Conservation (phyloP, 35 echinoderm and acorn worm genomes). For the Lytechinus variegatus region DNA sequence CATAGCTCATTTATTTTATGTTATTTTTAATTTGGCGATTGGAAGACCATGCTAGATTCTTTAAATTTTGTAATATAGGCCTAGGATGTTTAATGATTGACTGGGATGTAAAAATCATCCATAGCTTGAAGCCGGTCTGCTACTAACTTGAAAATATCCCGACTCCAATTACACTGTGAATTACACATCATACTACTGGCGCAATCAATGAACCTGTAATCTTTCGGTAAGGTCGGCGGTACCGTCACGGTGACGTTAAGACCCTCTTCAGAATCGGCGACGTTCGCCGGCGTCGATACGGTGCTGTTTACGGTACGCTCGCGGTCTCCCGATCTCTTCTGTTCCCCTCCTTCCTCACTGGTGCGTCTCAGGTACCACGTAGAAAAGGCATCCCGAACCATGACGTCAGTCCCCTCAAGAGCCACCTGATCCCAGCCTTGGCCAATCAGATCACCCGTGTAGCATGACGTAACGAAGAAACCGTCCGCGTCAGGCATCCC, state of each 20-base stretch:
- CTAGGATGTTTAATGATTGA: background rate
- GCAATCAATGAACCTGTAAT: slow-evolving; percentile 21
- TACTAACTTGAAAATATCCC: background rate
- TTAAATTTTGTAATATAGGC: too few relatives aligned
- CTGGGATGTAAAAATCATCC: slow-evolving; percentile 31
- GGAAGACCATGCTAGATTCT: background rate
- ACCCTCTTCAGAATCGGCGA: background rate
- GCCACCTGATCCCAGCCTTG: slow-evolving; percentile 14
- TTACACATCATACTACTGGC: background rate
- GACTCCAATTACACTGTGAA: slow-evolving; percentile 16
- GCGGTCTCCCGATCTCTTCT: background rate
- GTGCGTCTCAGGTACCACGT: slow-evolving; percentile 53
- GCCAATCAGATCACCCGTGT: background rate
- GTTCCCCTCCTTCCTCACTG: background rate
- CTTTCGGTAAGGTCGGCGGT: background rate
- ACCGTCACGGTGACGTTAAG: background rate
- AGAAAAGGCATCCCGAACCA: slow-evolving; percentile 29
- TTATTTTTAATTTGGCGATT: too few relatives aligned
- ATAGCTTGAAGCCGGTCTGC: background rate
- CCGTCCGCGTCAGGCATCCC: slow-evolving; percentile 18
- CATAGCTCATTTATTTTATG: too few relatives aligned
- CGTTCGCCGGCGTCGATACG: background rate
- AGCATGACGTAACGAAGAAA: slow-evolving; percentile 55
- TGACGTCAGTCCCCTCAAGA: background rate
- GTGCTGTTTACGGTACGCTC: background rate